Evolutionary conservation across 30 jellyfish, hydroid and myxozoan species (phyloP), one percentile per base, ranked within the genome.

Genomic region (Hydractinia symbiolongicarpus): DNA sequence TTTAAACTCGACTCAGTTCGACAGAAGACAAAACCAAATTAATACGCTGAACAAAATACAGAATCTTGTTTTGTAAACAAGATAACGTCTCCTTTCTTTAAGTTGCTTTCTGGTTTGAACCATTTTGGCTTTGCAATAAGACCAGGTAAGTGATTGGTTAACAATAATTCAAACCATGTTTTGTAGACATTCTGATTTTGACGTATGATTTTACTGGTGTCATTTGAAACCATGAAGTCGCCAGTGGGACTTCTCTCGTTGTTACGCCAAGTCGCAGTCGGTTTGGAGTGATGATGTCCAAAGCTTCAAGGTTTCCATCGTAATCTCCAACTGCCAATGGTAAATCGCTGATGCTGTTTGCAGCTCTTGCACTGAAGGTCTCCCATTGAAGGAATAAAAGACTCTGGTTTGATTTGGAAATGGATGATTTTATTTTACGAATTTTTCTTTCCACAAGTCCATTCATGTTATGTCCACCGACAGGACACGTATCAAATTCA

Each of bases 321-420:
- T 13, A 64, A 1, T 64, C 74, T 6, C 74, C 1, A 13, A 64
- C 74, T 6, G 1, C 74, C 74, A 64, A 64, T 44, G 74, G 9
- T 11, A 64, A 13, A 4, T 64, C 74, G 16, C 4, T 64, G n/a
- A 64, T 64, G 16, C 9, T 64, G 16, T 6, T 64, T 13, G 74
- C 74, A 6, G 74, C n/a, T 13, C 74, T 64, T 7, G 74, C 9
- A 64, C 52, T 51, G 40, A 64, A 64, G 7, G 74, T 64, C 40
- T 74, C 83, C 83, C 83, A 74, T 52, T 74, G 83, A 74, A 74
- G 83, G 40, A 74, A 1, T 19, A 73, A 74, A 9, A 74, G 30
- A 5, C 83, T 3, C 14, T 52, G 77, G 73, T 74, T 74, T 54
- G 83, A 30, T 14, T 50, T 74, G 49, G 14, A 19, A 50, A 74